phyloP scores from a whole-genome alignment of 2,113 vertebrate species.

The Vidua macroura region DNA sequence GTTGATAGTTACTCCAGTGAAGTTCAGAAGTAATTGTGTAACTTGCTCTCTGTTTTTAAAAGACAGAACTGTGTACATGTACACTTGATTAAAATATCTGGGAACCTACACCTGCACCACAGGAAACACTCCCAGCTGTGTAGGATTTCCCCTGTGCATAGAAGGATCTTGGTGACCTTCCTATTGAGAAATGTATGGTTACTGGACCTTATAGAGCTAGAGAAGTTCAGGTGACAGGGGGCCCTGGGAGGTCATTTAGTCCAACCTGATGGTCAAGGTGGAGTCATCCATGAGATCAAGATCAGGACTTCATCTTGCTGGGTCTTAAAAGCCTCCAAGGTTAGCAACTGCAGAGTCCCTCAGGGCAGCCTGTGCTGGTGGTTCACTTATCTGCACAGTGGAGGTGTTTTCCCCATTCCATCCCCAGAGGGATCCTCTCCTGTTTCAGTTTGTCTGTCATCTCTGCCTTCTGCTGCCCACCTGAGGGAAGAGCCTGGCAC shows the following conservation, averaged over 20 bases:
- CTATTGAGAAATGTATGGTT: not conserved
- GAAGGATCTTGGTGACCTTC: not conserved
- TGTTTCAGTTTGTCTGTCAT: not conserved
- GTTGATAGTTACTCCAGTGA: not conserved
- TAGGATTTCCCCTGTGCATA: not conserved
- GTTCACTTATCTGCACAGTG: not conserved
- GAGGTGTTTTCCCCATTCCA: not conserved
- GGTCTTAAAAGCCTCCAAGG: not conserved
- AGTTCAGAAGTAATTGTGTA: not conserved
- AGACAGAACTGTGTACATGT: not conserved
- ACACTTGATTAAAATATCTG: not conserved
- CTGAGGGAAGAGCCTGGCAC: not conserved
- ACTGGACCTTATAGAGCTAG: not conserved
- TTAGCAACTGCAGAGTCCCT: not conserved
- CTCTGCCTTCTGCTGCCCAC: not conserved
- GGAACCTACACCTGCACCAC: not conserved
- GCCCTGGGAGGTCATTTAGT: not conserved
- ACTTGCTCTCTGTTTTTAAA: not conserved
- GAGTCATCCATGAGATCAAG: not conserved
- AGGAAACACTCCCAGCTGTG: not conserved
- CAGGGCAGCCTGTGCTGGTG: not conserved
- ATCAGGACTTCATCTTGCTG: not conserved
- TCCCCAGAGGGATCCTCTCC: not conserved
- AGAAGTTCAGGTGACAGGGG: not conserved
- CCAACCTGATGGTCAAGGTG: not conserved